Evolutionary conservation across 2,113 vertebrate genomes (phyloP).

Genomic region (Thomomys bottae): DNA sequence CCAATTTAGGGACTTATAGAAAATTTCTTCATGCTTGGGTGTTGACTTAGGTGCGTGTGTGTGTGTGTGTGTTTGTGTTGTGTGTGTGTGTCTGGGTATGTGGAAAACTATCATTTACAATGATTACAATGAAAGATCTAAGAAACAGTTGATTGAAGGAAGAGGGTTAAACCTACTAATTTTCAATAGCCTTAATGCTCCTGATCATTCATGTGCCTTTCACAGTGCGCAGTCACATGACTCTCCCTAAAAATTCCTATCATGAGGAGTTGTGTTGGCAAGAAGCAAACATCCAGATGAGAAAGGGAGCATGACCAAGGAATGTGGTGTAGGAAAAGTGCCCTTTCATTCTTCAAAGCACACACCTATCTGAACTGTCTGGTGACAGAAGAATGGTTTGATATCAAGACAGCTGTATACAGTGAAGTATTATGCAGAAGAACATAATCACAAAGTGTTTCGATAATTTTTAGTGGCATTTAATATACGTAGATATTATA

Average conservation of each 20-base stretch:
- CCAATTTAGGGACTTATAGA: background rate
- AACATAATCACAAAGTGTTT: background rate
- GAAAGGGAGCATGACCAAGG: background rate
- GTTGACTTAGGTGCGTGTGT: background rate
- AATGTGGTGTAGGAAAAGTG: background rate
- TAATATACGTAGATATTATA: background rate
- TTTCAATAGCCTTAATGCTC: background rate
- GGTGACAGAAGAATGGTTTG: background rate
- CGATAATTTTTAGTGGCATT: constrained; percentile 12
- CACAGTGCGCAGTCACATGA: too few relatives aligned
- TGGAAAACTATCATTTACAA: background rate
- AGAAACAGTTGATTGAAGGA: background rate
- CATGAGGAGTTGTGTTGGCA: background rate
- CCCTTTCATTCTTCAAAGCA: background rate
- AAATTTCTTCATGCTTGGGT: background rate
- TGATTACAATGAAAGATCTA: background rate
- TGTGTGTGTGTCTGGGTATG: background rate
- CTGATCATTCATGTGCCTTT: background rate
- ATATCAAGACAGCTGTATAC: background rate
- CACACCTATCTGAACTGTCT: background rate
- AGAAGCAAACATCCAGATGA: background rate
- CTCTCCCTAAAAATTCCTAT: background rate
- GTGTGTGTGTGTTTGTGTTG: background rate
- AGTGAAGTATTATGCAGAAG: background rate
- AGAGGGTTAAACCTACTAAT: background rate